Evolutionary conservation across 1,140 invertebrate genomes (phyloP).

Genomic region (Odontomachus brunneus): DNA sequence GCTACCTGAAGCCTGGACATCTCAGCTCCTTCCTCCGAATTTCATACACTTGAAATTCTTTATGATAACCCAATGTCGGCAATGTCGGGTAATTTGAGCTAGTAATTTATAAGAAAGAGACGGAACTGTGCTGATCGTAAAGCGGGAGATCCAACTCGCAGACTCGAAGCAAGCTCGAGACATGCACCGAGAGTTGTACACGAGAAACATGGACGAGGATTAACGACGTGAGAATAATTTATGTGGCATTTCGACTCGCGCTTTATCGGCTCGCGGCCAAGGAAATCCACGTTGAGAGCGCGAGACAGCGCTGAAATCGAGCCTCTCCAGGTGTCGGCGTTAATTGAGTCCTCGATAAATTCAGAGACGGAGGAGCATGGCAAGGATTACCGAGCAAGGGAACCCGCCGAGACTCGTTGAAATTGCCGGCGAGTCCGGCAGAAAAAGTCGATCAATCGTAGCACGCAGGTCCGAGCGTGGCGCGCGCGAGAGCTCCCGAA

Average conservation of each 20-base stretch:
- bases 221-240: constrained; percentile 4
- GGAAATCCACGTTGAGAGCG: neutral
- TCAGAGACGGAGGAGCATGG: neutral
- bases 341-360: constrained; percentile 26
- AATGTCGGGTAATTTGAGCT: too few relatives aligned
- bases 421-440: constrained; percentile 17
- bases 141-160: neutral
- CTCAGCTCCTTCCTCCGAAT: too few relatives aligned
- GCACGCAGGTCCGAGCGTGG: constrained; percentile 37
- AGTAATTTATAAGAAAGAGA: too few relatives aligned
- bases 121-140: too few relatives aligned
- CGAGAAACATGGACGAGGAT: neutral
- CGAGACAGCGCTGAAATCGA: neutral
- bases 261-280: neutral
- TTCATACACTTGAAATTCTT: too few relatives aligned
- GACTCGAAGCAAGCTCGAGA: too few relatives aligned
- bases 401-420: constrained; percentile 29
- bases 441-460: constrained; percentile 69
- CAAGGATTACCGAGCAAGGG: neutral
- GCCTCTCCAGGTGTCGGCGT: neutral
- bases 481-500: constrained; percentile 60
- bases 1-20: too few relatives aligned
- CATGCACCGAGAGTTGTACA: neutral
- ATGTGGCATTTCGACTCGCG: neutral
- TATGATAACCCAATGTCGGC: too few relatives aligned